phyloP scores from a whole-genome alignment of 2,797 vertebrate genomes.

The Crypturellus tataupa region DNA sequence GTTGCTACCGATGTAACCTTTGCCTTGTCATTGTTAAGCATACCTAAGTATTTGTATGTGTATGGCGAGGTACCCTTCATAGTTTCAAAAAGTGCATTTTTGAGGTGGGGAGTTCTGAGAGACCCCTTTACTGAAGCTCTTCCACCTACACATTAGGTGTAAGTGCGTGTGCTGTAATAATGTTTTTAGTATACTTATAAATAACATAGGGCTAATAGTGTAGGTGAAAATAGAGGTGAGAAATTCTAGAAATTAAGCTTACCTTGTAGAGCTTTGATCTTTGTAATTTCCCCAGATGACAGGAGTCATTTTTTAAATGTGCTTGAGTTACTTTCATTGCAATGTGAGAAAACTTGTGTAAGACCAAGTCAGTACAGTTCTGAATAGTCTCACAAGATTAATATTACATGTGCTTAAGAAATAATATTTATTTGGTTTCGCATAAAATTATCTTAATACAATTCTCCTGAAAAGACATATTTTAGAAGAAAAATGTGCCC shows the following conservation, averaged over 20 bases:
- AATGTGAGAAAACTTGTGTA: background rate
- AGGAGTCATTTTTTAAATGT: background rate
- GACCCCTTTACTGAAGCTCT: background rate
- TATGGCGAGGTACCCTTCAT: accelerated
- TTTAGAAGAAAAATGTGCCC: background rate
- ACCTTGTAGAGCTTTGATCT: background rate
- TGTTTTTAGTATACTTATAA: background rate
- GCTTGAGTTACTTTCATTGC: background rate
- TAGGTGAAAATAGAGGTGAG: background rate
- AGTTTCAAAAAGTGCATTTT: accelerated
- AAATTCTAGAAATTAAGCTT: background rate
- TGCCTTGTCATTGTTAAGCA: accelerated
- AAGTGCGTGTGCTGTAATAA: accelerated
- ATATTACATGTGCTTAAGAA: background rate
- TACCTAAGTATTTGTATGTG: accelerated
- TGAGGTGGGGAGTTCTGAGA: background rate
- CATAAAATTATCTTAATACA: background rate
- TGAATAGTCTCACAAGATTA: background rate
- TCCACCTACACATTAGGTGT: accelerated
- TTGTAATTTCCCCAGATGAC: background rate
- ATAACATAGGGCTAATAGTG: background rate
- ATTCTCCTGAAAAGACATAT: background rate
- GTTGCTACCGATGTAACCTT: background rate
- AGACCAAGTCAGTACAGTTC: background rate
- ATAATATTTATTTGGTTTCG: background rate